Conservation (phyloP, 2,797 vertebrate species). For the Sphenopsis melanotis region DNA sequence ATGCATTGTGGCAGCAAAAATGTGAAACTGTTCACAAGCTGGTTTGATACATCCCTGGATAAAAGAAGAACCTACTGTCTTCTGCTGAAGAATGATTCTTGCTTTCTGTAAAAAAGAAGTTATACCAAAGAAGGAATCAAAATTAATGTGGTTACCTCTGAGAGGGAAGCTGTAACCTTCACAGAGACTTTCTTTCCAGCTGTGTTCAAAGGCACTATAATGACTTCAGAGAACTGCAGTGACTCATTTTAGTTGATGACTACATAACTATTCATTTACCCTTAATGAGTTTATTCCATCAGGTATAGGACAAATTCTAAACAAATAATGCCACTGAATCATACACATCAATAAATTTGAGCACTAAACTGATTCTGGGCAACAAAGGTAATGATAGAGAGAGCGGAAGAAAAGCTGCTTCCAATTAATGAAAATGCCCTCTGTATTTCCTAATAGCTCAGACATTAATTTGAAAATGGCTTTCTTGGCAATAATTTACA, state of each 20-base stretch:
- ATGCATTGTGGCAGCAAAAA: not conserved
- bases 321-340: conserved; percentile 71
- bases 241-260: conserved; percentile 74
- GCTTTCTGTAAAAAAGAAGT: not conserved
- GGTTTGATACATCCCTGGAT: not conserved
- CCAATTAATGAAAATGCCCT: conserved; percentile 80
- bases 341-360: conserved; percentile 70
- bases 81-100: not conserved
- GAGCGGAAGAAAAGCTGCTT: conserved; percentile 63
- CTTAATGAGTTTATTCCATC: conserved; percentile 77
- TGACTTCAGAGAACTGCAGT: conserved; percentile 68
- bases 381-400: conserved; percentile 70
- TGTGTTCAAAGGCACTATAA: conserved; percentile 67
- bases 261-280: conserved; percentile 76
- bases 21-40: not conserved
- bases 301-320: conserved; percentile 72
- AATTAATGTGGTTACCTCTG: conserved; percentile 40
- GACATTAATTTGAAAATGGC: conserved; percentile 79
- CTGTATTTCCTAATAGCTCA: conserved; percentile 77
- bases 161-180: conserved; percentile 62
- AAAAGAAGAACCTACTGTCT: not conserved
- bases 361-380: conserved; percentile 62
- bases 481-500: conserved; percentile 79
- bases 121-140: conserved; percentile 24
- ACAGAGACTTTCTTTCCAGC: conserved; percentile 62